Conservation (phyloP, 35 echinoderm and acorn worm species). For the Ophioderma brevispina region DNA sequence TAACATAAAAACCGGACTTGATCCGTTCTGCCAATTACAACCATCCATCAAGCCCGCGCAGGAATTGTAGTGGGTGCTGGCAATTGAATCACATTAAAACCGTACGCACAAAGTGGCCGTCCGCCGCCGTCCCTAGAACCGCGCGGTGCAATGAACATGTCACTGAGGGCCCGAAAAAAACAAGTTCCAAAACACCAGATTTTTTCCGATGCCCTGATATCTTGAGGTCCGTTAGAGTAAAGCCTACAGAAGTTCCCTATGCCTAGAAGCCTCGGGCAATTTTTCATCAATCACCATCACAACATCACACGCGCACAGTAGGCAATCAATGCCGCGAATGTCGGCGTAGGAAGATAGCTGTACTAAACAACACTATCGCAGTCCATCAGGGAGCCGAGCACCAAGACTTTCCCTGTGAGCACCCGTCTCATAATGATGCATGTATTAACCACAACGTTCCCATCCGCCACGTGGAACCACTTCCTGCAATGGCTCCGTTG, state of each 20-base stretch:
- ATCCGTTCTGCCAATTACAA: conserved; percentile 36
- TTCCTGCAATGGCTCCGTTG: conserved; percentile 88
- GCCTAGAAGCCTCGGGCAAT: conserved; percentile 33
- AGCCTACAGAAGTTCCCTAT: conserved; percentile 77
- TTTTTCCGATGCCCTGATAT: conserved; percentile 88
- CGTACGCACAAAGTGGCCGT: no score
- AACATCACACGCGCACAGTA: conserved; percentile 15
- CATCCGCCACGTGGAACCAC: conserved; percentile 61
- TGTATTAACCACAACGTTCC: conserved; percentile 91
- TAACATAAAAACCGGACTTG: conserved; percentile 34
- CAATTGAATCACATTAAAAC: no score
- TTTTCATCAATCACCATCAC: background rate
- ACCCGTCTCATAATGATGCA: conserved; percentile 96
- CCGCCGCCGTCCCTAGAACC: background rate
- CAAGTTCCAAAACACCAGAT: no score
- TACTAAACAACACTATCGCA: conserved; percentile 40
- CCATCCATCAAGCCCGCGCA: background rate
- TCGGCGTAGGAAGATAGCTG: no score
- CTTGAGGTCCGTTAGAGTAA: conserved; percentile 74
- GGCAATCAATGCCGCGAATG: conserved; percentile 56
- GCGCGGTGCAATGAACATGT: conserved; percentile 52
- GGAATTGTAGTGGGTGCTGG: conserved; percentile 21
- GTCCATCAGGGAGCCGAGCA: conserved; percentile 69
- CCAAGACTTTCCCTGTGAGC: conserved; percentile 80
- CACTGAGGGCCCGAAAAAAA: conserved; percentile 81